These are phyloP conservation scores for Ommatoiulus sabulosus DNA, from an alignment of 2,888 invertebrate genomes.

Conservation along the genomic window DNA sequence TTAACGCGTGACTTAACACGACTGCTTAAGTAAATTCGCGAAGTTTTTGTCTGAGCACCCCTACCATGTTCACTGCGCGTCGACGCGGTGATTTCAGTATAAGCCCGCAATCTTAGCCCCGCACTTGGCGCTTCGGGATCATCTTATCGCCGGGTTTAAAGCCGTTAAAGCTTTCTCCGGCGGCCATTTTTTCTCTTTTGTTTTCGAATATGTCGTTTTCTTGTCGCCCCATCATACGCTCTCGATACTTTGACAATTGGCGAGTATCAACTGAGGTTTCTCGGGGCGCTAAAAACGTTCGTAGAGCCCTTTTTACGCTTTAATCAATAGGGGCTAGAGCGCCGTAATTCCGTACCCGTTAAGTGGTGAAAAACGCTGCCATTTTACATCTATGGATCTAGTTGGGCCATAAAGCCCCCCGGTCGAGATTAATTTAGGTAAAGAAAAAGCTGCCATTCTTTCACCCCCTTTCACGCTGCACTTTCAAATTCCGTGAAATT, in stretches of 20 bases:
- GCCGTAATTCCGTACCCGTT: background rate
- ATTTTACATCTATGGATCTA: background rate
- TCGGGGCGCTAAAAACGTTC: background rate
- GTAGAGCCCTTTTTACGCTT: background rate
- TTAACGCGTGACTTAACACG: no score
- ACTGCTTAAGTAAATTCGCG: no score
- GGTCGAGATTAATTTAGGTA: background rate
- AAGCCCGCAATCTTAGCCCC: background rate
- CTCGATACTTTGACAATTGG: background rate
- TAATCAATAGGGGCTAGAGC: background rate
- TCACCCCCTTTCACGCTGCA: background rate
- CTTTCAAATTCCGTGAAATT: constrained; percentile 18
- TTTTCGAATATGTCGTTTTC: background rate
- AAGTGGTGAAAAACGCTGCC: constrained; percentile 4
- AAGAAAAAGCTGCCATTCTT: background rate
- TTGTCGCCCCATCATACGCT: background rate
- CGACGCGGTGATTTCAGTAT: background rate
- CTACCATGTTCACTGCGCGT: no score
- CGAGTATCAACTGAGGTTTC: constrained; percentile 7
- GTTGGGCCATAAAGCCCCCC: background rate
- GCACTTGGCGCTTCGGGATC: background rate
- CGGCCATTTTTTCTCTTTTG: background rate
- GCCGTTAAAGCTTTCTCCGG: background rate
- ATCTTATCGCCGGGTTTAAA: background rate
- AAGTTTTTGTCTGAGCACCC: no score